These are phyloP conservation scores for Acrobasis suavella DNA, from an alignment of 2,888 invertebrate species.

Conservation along the genomic window DNA sequence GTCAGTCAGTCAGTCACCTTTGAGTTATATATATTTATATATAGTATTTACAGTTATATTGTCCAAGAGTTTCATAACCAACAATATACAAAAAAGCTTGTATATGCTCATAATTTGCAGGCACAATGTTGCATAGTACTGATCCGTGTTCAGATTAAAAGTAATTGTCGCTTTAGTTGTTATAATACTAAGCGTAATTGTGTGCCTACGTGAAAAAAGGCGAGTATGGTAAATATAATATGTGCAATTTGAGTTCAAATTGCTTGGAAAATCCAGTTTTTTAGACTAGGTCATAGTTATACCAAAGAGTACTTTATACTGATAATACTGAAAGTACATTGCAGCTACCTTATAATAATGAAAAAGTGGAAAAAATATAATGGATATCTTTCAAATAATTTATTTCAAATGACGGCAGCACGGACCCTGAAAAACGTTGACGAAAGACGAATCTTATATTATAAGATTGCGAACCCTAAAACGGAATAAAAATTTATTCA, in stretches of 20 bases:
- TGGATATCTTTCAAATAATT: no score
- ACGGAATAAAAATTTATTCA: no score
- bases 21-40: no score
- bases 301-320: no score
- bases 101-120: background rate
- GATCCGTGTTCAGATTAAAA: constrained; percentile 13
- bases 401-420: no score
- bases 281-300: background rate
- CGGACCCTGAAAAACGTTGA: no score
- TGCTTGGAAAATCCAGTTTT: background rate
- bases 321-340: no score
- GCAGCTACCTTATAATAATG: no score
- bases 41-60: background rate
- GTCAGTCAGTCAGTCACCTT: no score
- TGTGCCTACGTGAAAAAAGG: constrained; percentile 6
- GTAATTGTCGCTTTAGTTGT: constrained; percentile 4
- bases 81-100: constrained; percentile 2
- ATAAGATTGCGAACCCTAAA: no score
- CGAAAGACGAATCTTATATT: no score
- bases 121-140: constrained; percentile 8
- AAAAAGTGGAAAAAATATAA: no score
- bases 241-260: background rate
- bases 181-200: constrained; percentile 10
- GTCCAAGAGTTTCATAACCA: background rate
- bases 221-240: background rate